These are phyloP conservation scores for Agrypnia vestita DNA, from an alignment of 1,140 invertebrate genomes.

Conservation along the genomic window DNA sequence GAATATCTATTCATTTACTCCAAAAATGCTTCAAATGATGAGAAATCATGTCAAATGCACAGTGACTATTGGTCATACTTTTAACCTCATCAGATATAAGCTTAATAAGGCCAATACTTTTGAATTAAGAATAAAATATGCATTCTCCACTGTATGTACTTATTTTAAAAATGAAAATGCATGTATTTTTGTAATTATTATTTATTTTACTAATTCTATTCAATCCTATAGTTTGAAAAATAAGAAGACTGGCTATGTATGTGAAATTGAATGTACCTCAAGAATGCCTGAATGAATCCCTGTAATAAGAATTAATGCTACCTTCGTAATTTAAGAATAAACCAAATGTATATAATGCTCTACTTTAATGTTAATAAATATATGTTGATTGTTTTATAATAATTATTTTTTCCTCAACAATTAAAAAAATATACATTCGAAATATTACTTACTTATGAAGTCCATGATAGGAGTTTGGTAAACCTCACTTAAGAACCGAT, in stretches of 20 bases:
- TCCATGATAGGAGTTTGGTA: too few relatives aligned
- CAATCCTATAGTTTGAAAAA: conserved; percentile 12
- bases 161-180: not conserved
- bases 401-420: not conserved
- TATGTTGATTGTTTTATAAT: conserved; percentile 39
- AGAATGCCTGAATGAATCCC: conserved; percentile 18
- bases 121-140: too few relatives aligned
- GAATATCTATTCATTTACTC: too few relatives aligned
- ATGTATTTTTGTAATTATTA: conserved; percentile 15
- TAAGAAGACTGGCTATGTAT: conserved; percentile 27
- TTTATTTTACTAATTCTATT: conserved; percentile 38
- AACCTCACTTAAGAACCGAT: too few relatives aligned
- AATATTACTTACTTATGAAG: too few relatives aligned
- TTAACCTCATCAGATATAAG: too few relatives aligned
- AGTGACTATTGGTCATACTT: too few relatives aligned
- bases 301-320: conserved; percentile 37
- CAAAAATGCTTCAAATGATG: too few relatives aligned
- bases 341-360: conserved; percentile 59
- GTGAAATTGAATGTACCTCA: conserved; percentile 4
- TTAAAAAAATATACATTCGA: too few relatives aligned
- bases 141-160: too few relatives aligned
- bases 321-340: conserved; percentile 43
- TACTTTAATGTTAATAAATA: conserved; percentile 51
- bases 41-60: too few relatives aligned
- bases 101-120: too few relatives aligned